A percentile compares a stretch with the other conserved stretches of the same genome.
Evolutionary conservation across 2,113 vertebrate species (phyloP).

Genomic region (Daboia siamensis): DNA sequence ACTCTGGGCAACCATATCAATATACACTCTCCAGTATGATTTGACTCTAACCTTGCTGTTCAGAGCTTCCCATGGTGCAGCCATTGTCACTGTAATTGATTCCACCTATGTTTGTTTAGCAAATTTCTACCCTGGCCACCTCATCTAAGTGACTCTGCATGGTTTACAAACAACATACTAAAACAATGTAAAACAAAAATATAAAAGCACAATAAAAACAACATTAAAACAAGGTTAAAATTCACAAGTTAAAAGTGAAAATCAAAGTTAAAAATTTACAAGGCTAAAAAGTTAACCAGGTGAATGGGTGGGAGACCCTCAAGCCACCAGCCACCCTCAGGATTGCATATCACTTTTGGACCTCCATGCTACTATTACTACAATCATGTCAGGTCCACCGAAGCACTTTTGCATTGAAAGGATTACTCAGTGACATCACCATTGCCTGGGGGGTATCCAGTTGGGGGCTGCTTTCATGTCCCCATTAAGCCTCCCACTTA

Average conservation of each 20-base stretch:
- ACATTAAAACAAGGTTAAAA: too few species aligned
- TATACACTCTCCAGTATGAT: background rate
- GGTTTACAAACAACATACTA: background rate
- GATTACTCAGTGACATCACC: background rate
- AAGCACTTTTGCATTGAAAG: background rate
- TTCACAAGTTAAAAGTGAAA: background rate
- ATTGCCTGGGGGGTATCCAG: background rate
- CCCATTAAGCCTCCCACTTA: too few species aligned
- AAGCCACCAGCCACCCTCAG: background rate
- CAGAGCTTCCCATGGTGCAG: background rate
- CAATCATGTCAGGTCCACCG: rapidly evolving
- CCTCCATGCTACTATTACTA: background rate
- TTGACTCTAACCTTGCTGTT: background rate
- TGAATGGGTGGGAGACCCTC: background rate
- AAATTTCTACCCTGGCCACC: background rate
- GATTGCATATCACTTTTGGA: background rate
- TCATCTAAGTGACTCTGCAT: background rate
- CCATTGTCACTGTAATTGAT: background rate
- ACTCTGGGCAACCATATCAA: background rate
- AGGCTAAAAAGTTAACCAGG: background rate
- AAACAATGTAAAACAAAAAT: background rate
- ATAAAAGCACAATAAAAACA: too few species aligned
- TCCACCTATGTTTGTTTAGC: background rate
- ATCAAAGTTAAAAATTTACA: background rate
- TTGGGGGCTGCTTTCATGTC: too few species aligned